Conservation (phyloP, 2,888 invertebrate species). For the Apomyelois bistriatella region DNA sequence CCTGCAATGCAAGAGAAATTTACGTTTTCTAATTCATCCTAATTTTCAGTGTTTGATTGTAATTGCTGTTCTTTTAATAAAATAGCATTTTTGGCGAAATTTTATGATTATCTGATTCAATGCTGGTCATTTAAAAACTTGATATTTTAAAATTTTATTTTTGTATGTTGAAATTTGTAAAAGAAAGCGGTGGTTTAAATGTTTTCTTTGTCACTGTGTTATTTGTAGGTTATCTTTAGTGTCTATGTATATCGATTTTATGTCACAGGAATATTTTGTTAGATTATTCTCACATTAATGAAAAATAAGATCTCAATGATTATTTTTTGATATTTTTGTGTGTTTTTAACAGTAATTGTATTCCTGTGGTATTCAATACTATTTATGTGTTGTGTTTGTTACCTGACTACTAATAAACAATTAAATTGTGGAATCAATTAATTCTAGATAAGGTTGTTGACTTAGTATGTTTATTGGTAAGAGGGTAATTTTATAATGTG, state of each 20-base stretch:
- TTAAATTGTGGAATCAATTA: slow-evolving; percentile 34
- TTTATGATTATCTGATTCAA: not conserved
- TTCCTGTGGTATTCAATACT: slow-evolving; percentile 18
- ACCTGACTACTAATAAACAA: slow-evolving; percentile 45
- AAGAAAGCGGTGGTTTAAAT: too few species aligned
- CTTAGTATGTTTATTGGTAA: slow-evolving; percentile 42
- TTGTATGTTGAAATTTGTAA: not conserved
- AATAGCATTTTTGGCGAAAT: not conserved
- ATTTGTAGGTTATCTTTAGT: not conserved
- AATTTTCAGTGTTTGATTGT: too few species aligned
- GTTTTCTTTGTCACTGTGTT: not conserved
- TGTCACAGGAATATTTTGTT: slow-evolving; percentile 5
- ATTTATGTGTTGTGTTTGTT: slow-evolving; percentile 25
- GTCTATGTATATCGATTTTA: not conserved
- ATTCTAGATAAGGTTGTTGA: slow-evolving; percentile 38
- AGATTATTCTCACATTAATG: not conserved
- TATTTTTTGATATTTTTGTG: slow-evolving; percentile 21
- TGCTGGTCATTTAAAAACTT: slow-evolving; percentile 5
- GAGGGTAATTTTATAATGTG: slow-evolving; percentile 33
- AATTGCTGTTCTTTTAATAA: not conserved
- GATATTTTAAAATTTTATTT: not conserved
- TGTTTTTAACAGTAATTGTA: slow-evolving; percentile 13
- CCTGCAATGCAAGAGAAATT: too few species aligned
- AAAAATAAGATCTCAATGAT: slow-evolving; percentile 5
- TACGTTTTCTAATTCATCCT: too few species aligned